phyloP scores from a whole-genome alignment of 2,888 invertebrate species.

The Lordiphosa andalusiaca region DNA sequence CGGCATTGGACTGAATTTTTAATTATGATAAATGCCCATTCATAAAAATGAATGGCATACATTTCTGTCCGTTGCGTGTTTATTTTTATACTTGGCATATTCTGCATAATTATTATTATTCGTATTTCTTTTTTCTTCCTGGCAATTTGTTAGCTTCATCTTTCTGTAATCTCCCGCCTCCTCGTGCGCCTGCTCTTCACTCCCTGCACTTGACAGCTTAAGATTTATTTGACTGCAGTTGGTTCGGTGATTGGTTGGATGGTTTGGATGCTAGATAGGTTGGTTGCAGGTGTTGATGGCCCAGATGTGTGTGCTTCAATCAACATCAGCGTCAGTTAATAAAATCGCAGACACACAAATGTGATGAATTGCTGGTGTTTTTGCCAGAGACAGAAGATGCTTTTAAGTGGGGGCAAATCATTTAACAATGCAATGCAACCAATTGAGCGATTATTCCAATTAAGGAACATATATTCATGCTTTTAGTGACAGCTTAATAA shows the following conservation, averaged over 20 bases:
- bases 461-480: background rate
- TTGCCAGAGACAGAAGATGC: constrained; percentile 39
- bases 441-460: constrained; percentile 6
- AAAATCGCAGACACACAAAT: constrained; percentile 57
- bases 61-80: constrained; percentile 55
- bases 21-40: constrained; percentile 75
- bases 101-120: constrained; percentile 55
- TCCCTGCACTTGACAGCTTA: constrained; percentile 63
- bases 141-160: constrained; percentile 45
- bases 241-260: constrained; percentile 22
- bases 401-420: constrained; percentile 49
- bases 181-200: constrained; percentile 1
- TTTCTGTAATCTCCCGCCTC: constrained; percentile 22
- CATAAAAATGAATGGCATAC: constrained; percentile 63
- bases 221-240: constrained; percentile 66
- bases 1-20: constrained; percentile 55
- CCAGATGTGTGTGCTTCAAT: constrained; percentile 73
- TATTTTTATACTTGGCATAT: constrained; percentile 37
- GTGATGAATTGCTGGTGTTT: constrained; percentile 66
- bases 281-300: constrained; percentile 65
- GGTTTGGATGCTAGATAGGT: constrained; percentile 1
- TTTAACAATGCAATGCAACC: constrained; percentile 41
- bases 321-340: constrained; percentile 73
- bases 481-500: no score
- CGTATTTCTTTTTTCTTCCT: background rate